Conservation (phyloP, 2,797 vertebrate genomes). For the Arnoldichthys spilopterus region DNA sequence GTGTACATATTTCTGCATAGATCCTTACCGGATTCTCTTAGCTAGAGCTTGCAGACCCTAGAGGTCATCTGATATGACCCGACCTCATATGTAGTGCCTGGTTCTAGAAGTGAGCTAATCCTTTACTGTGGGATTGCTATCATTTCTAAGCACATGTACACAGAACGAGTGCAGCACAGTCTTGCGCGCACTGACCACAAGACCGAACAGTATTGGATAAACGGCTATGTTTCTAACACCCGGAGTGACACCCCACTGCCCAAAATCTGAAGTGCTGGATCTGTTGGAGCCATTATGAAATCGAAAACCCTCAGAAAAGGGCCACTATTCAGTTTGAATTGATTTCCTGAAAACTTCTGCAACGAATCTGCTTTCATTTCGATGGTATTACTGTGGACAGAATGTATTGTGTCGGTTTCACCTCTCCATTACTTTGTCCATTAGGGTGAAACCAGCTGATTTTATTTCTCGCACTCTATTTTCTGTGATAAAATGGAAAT, state of each 20-base stretch:
- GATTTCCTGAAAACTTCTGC: slow-evolving; percentile 84
- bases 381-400: slow-evolving; percentile 84
- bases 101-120: slow-evolving; percentile 81
- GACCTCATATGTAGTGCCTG: slow-evolving; percentile 83
- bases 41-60: slow-evolving; percentile 71
- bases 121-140: slow-evolving; percentile 77
- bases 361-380: slow-evolving; percentile 89
- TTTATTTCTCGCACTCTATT: slow-evolving; percentile 88
- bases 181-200: slow-evolving; percentile 59
- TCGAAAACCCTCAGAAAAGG: slow-evolving; percentile 79
- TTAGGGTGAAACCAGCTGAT: slow-evolving; percentile 84
- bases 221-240: slow-evolving; percentile 79
- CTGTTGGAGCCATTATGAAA: slow-evolving; percentile 86
- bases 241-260: slow-evolving; percentile 81
- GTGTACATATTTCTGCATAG: no score
- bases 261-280: slow-evolving; percentile 80
- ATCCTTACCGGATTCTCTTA: slow-evolving; percentile 17
- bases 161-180: slow-evolving; percentile 75
- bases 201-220: slow-evolving; percentile 76
- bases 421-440: slow-evolving; percentile 87
- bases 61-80: slow-evolving; percentile 80
- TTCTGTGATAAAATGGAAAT: slow-evolving; percentile 90
- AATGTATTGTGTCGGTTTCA: slow-evolving; percentile 96
- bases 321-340: slow-evolving; percentile 88
- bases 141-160: slow-evolving; percentile 80